These are phyloP conservation scores for Myrmecobius fasciatus DNA, from an alignment of 2,113 vertebrate species.

Conservation along the genomic window DNA sequence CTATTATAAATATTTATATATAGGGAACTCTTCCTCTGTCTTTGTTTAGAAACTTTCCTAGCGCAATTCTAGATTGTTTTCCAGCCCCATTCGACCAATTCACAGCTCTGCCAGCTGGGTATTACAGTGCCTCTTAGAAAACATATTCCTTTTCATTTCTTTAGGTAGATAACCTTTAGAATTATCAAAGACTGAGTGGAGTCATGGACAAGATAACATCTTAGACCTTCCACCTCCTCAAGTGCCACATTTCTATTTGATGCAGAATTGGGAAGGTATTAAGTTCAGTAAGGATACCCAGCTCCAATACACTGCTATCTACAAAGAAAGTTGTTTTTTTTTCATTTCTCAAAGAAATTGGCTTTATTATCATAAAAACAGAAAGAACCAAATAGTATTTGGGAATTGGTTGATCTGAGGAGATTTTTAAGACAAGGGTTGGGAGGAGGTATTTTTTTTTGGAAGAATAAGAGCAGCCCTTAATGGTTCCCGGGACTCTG, in stretches of 20 bases:
- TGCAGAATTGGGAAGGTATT: neutral
- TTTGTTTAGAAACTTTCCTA: neutral
- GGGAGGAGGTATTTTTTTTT: neutral
- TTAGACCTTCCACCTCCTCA: neutral
- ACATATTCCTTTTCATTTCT: neutral
- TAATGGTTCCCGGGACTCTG: neutral
- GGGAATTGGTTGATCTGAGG: no score
- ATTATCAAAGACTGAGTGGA: neutral
- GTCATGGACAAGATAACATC: neutral
- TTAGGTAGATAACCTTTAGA: neutral
- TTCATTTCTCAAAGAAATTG: no score
- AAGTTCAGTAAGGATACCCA: neutral
- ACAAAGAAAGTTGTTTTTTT: neutral
- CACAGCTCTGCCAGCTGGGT: neutral
- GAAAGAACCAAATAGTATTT: no score
- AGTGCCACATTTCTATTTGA: neutral
- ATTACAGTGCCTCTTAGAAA: neutral
- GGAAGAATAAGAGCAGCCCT: neutral
- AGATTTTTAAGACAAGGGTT: no score
- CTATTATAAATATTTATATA: neutral
- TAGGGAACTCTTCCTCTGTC: neutral
- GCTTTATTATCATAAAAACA: no score
- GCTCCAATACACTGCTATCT: neutral
- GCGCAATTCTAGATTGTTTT: neutral
- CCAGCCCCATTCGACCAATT: neutral